Percentiles rank a stretch among this genome's conserved stretches.
These are phyloP conservation scores for Beroe forskalii DNA, from an alignment of 37 sponge, comb jelly and placozoan species.

Conservation along the genomic window DNA sequence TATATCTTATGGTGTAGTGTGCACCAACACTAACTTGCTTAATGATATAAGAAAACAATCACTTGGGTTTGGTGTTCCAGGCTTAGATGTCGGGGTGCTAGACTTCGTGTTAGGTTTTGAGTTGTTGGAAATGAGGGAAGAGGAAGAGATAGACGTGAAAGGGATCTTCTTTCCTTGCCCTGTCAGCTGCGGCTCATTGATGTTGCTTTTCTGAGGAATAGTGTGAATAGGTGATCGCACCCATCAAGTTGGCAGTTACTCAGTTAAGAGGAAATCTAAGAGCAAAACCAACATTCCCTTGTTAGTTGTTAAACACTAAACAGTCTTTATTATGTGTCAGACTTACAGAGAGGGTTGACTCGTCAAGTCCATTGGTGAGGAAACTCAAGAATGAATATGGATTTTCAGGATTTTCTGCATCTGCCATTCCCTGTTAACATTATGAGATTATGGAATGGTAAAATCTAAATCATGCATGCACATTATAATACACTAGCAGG, in stretches of 20 bases:
- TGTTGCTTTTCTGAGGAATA: neutral
- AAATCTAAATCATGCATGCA: too few relatives aligned
- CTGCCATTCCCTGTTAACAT: neutral
- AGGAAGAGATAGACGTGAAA: neutral
- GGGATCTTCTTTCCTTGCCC: neutral
- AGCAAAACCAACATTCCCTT: too few relatives aligned
- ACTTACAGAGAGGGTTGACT: neutral
- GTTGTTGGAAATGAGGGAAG: neutral
- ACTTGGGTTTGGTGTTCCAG: neutral
- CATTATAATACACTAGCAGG: too few relatives aligned
- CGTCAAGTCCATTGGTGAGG: neutral
- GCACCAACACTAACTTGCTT: too few relatives aligned
- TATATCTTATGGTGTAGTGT: too few relatives aligned
- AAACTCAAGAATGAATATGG: constrained; percentile 57
- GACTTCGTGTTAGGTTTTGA: neutral
- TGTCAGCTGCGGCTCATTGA: neutral
- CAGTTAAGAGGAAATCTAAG: too few relatives aligned
- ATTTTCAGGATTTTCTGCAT: constrained; percentile 61
- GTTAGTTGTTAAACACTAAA: too few relatives aligned
- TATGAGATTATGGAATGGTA: too few relatives aligned
- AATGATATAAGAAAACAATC: too few relatives aligned
- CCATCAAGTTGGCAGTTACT: too few relatives aligned
- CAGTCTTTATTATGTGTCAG: too few relatives aligned
- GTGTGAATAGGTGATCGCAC: too few relatives aligned
- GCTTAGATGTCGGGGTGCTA: neutral